Evolutionary conservation across 2,113 vertebrate genomes (phyloP).

Genomic region (Muntiacus reevesi): DNA sequence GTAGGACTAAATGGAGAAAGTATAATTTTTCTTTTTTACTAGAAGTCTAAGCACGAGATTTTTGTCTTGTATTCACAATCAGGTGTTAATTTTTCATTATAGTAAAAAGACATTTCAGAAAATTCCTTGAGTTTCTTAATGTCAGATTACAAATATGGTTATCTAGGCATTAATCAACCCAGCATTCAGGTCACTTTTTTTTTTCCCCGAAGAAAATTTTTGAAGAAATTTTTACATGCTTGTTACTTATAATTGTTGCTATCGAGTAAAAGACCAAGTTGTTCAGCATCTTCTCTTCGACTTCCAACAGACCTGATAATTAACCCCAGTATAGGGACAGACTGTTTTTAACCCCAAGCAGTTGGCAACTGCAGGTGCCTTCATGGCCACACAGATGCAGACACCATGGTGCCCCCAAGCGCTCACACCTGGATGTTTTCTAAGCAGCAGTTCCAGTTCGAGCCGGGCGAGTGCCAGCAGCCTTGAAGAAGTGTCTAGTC

Average conservation of each 20-base stretch:
- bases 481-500: background rate
- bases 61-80: background rate
- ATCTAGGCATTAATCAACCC: background rate
- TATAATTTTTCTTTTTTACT: background rate
- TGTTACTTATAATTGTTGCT: background rate
- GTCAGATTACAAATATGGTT: background rate
- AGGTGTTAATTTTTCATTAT: background rate
- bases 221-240: background rate
- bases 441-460: background rate
- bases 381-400: background rate
- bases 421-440: background rate
- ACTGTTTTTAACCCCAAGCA: background rate
- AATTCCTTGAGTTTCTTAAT: conserved; percentile 15
- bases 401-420: background rate
- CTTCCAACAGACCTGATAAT: background rate
- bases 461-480: background rate
- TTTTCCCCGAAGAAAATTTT: background rate
- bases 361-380: background rate
- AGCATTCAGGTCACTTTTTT: background rate
- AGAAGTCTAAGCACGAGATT: background rate
- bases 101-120: conserved; percentile 9
- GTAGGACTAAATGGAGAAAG: background rate
- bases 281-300: background rate
- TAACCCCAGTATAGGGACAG: background rate
- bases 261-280: background rate